Evolutionary conservation across 2,888 invertebrate genomes (phyloP).

Genomic region (Labia minor): DNA sequence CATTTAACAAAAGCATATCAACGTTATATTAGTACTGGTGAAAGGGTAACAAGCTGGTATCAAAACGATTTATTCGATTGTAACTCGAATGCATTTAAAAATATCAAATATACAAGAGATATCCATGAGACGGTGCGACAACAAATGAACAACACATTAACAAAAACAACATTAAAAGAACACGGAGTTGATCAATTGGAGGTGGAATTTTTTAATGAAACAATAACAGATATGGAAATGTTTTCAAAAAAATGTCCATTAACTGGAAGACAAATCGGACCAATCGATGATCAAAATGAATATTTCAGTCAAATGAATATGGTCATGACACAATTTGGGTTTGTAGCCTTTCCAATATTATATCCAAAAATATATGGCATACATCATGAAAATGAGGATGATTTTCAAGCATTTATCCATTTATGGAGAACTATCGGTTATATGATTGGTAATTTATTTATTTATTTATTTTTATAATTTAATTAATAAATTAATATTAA

Average conservation of each 20-base stretch:
- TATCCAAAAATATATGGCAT: constrained; percentile 38
- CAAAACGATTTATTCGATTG: constrained; percentile 38
- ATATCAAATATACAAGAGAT: constrained; percentile 37
- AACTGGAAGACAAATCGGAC: neutral
- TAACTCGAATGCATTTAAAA: constrained; percentile 36
- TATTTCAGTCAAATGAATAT: constrained; percentile 42
- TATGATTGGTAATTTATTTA: constrained; percentile 40
- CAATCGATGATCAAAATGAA: neutral
- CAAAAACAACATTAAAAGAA: constrained; percentile 27
- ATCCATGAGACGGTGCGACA: constrained; percentile 36
- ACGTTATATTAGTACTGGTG: constrained; percentile 38
- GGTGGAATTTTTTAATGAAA: constrained; percentile 25
- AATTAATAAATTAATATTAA: neutral
- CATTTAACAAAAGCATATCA: constrained; percentile 35
- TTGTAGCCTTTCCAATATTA: constrained; percentile 39
- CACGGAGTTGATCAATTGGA: constrained; percentile 13
- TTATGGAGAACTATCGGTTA: constrained; percentile 44
- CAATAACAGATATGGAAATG: constrained; percentile 29
- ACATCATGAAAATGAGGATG: constrained; percentile 34
- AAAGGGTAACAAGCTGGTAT: constrained; percentile 41
- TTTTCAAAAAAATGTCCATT: constrained; percentile 20
- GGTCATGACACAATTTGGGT: constrained; percentile 43
- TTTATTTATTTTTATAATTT: neutral
- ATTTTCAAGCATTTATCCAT: constrained; percentile 43
- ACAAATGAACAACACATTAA: constrained; percentile 28